phyloP scores from a whole-genome alignment of 2,888 invertebrate genomes.

The Bimastos eiseni region DNA sequence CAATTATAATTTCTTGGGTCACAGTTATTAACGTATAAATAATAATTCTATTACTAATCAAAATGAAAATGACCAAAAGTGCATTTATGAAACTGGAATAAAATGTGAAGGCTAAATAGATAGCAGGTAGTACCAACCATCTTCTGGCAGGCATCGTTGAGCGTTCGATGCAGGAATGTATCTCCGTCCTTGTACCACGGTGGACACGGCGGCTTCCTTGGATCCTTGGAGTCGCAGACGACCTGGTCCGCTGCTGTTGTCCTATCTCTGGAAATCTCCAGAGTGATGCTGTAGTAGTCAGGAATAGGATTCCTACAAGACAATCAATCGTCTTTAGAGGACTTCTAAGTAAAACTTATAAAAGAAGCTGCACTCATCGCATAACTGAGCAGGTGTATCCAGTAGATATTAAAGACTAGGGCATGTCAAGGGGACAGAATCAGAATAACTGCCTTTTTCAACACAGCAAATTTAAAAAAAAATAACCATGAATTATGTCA shows the following conservation, averaged over 20 bases:
- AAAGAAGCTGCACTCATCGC: not conserved
- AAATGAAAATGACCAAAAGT: not conserved
- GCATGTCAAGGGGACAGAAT: too few species aligned
- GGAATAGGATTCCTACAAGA: conserved; percentile 55
- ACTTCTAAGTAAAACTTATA: not conserved
- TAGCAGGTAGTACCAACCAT: conserved; percentile 42
- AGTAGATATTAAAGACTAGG: too few species aligned
- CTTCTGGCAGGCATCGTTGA: conserved; percentile 52
- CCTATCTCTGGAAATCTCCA: conserved; percentile 51
- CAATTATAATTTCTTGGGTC: not conserved
- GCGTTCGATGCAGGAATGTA: conserved; percentile 49
- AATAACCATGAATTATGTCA: too few species aligned
- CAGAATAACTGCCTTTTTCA: too few species aligned
- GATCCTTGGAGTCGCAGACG: conserved; percentile 52
- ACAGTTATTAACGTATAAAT: not conserved
- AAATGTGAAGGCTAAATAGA: not conserved
- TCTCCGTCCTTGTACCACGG: conserved; percentile 51
- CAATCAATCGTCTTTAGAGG: too few species aligned
- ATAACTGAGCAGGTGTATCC: too few species aligned
- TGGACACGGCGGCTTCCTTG: conserved; percentile 50
- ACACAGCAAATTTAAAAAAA: too few species aligned
- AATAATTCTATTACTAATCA: not conserved
- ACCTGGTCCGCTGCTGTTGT: conserved; percentile 50
- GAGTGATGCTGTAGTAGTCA: conserved; percentile 55
- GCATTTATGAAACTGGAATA: not conserved